Evolutionary conservation across 2,888 invertebrate genomes (phyloP), one percentile per base, ranked within the genome.

Genomic region (Athripsodes cinereus): DNA sequence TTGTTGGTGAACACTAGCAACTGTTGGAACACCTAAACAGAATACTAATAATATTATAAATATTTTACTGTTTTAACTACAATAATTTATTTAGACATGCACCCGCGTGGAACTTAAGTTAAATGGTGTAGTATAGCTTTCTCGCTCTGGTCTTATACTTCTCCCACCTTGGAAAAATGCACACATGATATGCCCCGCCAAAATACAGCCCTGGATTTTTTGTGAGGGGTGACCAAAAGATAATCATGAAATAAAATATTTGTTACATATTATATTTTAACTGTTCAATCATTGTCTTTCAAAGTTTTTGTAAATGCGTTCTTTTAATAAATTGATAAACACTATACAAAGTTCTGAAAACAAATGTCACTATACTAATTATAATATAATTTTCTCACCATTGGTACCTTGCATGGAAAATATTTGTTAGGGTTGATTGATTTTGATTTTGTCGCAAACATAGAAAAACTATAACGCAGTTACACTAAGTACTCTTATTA

Each of bases 91-190:
- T 31, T 20, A 46, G 47, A 44, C 57, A 52, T 31, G 49, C 51
- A 56, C 56, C 34, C 54, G 54, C 56, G 56, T 44, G 22, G 34
- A 56, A 49, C 46, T 19, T 22, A 44, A 55, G 34, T 16, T 22
- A 51, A 59, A 59, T 59, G 59, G 53, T 50, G 40, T 40, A 40
- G 57, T 54, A 22, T 49, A 26, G 52, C 58, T 58, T 60, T 57
- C 60, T 62, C 60, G 52, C 59, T 59, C 55, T 21, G 53, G 22
- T 54, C 56, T 58, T 62, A 62, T 62, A 60, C 57, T 44, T 26
- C 58, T 57, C 62, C 62, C 60, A 46, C 62, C 55, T 22, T 47
- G 10, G 20, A 20, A 6, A 26, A 3, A 26, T 40, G 40, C 40
- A 40, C 40, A 40, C 40, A n/a, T 13, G 3, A 3, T n/a, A 16